Evolutionary conservation across 2,888 invertebrate genomes (phyloP).

Genomic region (Acanthacorydalis orientalis): DNA sequence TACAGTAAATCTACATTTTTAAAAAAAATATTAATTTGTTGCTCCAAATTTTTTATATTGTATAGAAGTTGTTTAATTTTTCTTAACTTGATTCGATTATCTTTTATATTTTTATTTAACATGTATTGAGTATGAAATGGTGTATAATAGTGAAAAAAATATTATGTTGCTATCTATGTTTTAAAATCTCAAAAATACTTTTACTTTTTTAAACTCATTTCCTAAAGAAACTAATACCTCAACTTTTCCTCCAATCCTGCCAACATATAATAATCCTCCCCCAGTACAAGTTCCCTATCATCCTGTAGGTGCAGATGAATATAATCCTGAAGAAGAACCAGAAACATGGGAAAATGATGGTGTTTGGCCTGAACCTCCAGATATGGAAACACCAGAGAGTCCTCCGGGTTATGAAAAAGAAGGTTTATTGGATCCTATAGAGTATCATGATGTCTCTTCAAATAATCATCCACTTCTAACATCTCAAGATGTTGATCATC

Average conservation of each 20-base stretch:
- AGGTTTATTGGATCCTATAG: constrained; percentile 35
- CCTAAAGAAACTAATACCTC: no score
- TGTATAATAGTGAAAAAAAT: no score
- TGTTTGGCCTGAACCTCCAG: constrained; percentile 19
- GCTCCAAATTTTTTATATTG: no score
- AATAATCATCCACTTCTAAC: constrained; percentile 14
- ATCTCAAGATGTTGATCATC: constrained; percentile 38
- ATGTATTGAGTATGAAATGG: no score
- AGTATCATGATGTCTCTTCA: constrained; percentile 36
- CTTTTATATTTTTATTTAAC: no score
- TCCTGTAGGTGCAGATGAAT: constrained; percentile 18
- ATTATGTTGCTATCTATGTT: not conserved
- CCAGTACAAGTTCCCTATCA: constrained; percentile 9
- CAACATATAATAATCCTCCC: not conserved
- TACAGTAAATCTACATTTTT: no score
- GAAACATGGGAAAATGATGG: constrained; percentile 24
- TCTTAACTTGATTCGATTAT: no score
- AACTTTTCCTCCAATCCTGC: no score
- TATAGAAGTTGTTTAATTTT: no score
- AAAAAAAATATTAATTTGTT: no score
- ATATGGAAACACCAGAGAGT: constrained; percentile 44
- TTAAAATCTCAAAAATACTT: not conserved
- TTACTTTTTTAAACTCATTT: not conserved
- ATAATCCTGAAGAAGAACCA: constrained; percentile 28
- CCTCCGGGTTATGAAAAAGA: constrained; percentile 48